Evolutionary conservation across 1,140 invertebrate genomes (phyloP).

Genomic region (Forficula auricularia): DNA sequence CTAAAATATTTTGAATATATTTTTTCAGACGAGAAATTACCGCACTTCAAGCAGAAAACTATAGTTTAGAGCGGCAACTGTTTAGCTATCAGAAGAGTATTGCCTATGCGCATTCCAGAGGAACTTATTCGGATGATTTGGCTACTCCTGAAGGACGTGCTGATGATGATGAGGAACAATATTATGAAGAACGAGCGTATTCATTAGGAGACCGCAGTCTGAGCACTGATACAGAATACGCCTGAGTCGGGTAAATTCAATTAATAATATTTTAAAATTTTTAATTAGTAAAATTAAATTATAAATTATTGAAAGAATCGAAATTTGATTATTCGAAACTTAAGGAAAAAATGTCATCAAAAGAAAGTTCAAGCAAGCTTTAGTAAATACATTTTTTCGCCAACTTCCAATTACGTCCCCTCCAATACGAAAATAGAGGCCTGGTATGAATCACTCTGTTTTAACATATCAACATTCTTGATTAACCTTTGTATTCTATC

Average conservation of each 20-base stretch:
- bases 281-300: conserved; percentile 11
- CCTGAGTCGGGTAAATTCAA: conserved; percentile 33
- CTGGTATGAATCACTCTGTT: too few species aligned
- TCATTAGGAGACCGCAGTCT: conserved; percentile 39
- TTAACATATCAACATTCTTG: too few species aligned
- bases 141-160: conserved; percentile 25
- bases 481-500: too few species aligned
- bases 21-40: conserved; percentile 55
- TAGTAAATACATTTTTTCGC: too few species aligned
- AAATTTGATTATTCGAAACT: conserved; percentile 4
- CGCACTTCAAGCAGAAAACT: conserved; percentile 69
- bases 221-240: conserved; percentile 55
- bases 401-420: too few species aligned
- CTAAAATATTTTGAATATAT: background rate
- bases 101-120: conserved; percentile 49
- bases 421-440: too few species aligned
- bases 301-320: conserved; percentile 16
- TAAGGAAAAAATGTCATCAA: too few species aligned
- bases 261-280: too few species aligned
- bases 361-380: too few species aligned
- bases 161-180: conserved; percentile 19
- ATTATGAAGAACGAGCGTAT: conserved; percentile 19
- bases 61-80: conserved; percentile 64
- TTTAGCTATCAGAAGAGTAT: conserved; percentile 76
- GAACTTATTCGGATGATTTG: conserved; percentile 28